phyloP scores from a whole-genome alignment of 2,797 vertebrate genomes.

The Periparus ater region DNA sequence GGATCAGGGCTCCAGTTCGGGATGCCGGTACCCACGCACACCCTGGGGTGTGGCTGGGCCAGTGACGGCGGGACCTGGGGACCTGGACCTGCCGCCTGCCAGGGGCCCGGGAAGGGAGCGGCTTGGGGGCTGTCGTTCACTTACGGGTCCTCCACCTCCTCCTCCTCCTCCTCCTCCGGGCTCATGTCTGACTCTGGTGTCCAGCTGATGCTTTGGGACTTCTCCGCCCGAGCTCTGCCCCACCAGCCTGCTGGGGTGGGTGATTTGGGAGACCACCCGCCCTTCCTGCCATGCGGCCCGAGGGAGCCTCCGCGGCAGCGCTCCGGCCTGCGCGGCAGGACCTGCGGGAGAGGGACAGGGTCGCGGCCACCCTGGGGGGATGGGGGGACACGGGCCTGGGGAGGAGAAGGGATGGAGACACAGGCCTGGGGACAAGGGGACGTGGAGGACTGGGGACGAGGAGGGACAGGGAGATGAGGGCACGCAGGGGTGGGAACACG shows the following conservation, averaged over 20 bases:
- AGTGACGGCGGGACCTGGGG: slow-evolving; percentile 11
- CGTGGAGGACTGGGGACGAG: accelerated
- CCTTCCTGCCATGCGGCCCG: slow-evolving; percentile 54
- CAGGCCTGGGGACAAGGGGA: background rate
- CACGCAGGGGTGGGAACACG: background rate
- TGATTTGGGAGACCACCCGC: slow-evolving; percentile 77
- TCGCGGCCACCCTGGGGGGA: background rate
- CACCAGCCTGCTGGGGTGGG: slow-evolving; percentile 85
- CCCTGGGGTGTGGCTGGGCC: background rate
- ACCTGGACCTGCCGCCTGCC: slow-evolving; percentile 13
- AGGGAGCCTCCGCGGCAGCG: slow-evolving; percentile 74
- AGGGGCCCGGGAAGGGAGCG: background rate
- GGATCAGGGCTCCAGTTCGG: background rate
- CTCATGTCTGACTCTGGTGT: slow-evolving; percentile 87
- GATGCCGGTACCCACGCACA: background rate
- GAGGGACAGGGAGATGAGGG: background rate
- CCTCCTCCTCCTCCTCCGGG: slow-evolving; percentile 24
- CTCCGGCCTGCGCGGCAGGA: slow-evolving; percentile 53
- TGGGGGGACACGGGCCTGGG: background rate
- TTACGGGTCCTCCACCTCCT: slow-evolving; percentile 67
- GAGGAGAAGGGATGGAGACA: background rate
- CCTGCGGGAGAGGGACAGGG: slow-evolving; percentile 21
- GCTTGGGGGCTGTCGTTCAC: background rate
- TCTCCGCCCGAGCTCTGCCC: slow-evolving; percentile 84
- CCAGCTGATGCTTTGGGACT: slow-evolving; percentile 80